phyloP scores from a whole-genome alignment of 1,140 invertebrate genomes.

The Anastatus disparis region DNA sequence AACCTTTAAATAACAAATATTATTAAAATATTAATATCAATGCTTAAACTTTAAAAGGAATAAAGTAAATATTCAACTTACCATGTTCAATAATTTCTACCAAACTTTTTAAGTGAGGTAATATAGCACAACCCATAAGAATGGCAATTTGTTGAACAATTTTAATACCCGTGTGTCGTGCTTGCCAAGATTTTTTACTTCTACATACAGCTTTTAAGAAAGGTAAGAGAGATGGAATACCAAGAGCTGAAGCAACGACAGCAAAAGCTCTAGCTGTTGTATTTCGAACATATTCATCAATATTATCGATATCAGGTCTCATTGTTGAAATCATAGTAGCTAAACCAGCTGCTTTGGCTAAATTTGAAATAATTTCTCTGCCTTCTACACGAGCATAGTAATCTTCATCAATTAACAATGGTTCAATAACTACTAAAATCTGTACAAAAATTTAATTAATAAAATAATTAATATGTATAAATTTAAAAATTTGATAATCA shows the following conservation, averaged over 20 bases:
- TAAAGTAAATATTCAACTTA: constrained; percentile 54
- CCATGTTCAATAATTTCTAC: constrained; percentile 99
- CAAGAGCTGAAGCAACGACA: constrained; percentile 97
- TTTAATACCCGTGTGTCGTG: constrained; percentile 98
- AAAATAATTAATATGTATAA: constrained; percentile 1
- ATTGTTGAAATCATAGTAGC: constrained; percentile 99
- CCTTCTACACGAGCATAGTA: constrained; percentile 99
- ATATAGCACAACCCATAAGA: constrained; percentile 99
- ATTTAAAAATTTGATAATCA: background rate
- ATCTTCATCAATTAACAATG: constrained; percentile 98
- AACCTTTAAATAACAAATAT: constrained; percentile 58
- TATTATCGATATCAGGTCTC: constrained; percentile 99
- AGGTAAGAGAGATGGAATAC: constrained; percentile 96
- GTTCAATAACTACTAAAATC: constrained; percentile 99
- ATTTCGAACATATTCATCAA: constrained; percentile 99
- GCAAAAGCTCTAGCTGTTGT: constrained; percentile 99
- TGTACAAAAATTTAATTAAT: constrained; percentile 54
- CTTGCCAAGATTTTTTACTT: constrained; percentile 99
- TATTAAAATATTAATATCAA: constrained; percentile 6
- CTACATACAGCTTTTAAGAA: constrained; percentile 99
- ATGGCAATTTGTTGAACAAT: constrained; percentile 99
- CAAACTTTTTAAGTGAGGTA: constrained; percentile 96
- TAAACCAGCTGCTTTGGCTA: constrained; percentile 99
- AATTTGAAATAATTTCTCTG: constrained; percentile 98
- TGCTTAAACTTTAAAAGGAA: constrained; percentile 9